Base-by-base conservation (phyloP, 1,140 invertebrate genomes). In the Gryllus bimaculatus region DNA sequence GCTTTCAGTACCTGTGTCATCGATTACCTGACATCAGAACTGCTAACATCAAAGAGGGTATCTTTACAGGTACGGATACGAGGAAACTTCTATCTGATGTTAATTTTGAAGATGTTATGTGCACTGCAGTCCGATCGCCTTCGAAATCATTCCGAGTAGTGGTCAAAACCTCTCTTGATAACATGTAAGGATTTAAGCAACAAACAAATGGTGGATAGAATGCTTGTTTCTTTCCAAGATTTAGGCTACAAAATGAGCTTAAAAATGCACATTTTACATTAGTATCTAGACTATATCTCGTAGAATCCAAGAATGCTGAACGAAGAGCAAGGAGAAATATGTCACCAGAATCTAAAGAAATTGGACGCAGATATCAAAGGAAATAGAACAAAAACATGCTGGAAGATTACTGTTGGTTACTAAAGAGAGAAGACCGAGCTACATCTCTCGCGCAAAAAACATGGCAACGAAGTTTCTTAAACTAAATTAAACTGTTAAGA, bases 61-160 rank as follows among this genome's bases (percentile, higher is more conserved):
- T n/a, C 76, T 85, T 86, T 79, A 80, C 81, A 49, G 82, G 83
- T 7, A 82, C 83, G 74, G 82, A 85, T 78, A 83, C 85, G 48
- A 82, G 80, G 80, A 81, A 83, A 80, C 80, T 85, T 39, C 81
- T 84, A 54, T 79, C 79, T 54, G 77, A 81, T 79, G 12, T 76
- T 47, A 79, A 81, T n/a, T 83, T 82, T 81, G 47, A 73, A 15
- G 79, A 78, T 21, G 73, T 66, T 78, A 79, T 82, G 80, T 75
- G 80, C 39, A 26, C 18, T 48, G 26, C 47, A 26, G 80, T 82
- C 77, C 80, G 80, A 75, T 49, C 8, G 78, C 81, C 80, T 48
- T 83, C 80, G 81, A 66, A 74, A 49, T 76, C 81, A 75, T 82
- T 81, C 49, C 77, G 78, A 48, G 66, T 18, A 73, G 81, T 82